Base-by-base conservation (phyloP, 2,797 vertebrate genomes). In the Denticeps clupeoides region DNA sequence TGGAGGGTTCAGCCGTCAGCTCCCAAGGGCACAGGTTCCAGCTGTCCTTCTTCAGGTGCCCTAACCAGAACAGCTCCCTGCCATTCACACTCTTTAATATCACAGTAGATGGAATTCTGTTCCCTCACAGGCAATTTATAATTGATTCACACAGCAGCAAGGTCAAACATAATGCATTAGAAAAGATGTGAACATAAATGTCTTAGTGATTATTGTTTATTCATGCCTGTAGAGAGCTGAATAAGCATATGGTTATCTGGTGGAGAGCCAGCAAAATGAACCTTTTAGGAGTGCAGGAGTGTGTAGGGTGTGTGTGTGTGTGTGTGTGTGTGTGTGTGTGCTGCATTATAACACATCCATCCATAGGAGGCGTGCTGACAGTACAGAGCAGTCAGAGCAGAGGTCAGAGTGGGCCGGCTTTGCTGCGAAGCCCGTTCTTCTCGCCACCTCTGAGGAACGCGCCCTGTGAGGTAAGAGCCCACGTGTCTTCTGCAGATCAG, bases 391-490 rank as follows among this genome's bases (percentile, higher is more conserved):
- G 79, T 16, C 86, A 87, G 15, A 72, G 60, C 29, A 77, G 80
- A 72, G 72, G 74, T 60, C 69, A 60, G 54, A 53, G 64, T 42
- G 53, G 72, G 63, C 65, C 82, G 48, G 82, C 60, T 2, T 66
- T 66, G 2, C 74, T 95, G 59, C 87, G 83, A 70, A 97, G 91
- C 26, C 58, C 77, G 1, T 64, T 83, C 0, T 94, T 91, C 63
- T 89, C 93, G 0, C 84, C 89, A 26, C 93, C 94, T 3, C 78
- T 98, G 24, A 90, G 89, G 69, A 97, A 93, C 66, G 89, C 94
- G 9, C 88, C 81, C 0, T 98, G 94, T 31, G 82, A 82, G 84
- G 94, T 81, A 79, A 93, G 90, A 43, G 23, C 42, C 44, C 21
- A 26, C 54, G 23, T 32, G 46, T 41, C 52, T 63, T 56, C 46